Evolutionary conservation across 2,113 vertebrate species (phyloP).

Genomic region (Toxostoma redivivum): DNA sequence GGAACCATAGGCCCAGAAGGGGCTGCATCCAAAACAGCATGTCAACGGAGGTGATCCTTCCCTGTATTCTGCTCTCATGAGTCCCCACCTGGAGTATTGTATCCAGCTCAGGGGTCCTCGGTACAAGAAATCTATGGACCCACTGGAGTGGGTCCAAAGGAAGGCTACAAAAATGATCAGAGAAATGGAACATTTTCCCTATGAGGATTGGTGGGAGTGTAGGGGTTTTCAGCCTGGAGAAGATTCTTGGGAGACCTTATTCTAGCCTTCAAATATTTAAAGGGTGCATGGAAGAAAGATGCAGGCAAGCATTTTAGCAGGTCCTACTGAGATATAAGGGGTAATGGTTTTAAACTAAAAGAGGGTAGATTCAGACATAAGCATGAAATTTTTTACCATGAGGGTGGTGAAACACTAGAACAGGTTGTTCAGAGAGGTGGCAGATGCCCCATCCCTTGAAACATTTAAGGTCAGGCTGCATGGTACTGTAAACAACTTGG

Average conservation of each 20-base stretch:
- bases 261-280: neutral
- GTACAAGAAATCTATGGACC: neutral
- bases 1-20: neutral
- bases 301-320: neutral
- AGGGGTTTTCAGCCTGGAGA: neutral
- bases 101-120: neutral
- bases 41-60: neutral
- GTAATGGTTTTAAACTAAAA: neutral
- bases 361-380: neutral
- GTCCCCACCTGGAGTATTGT: neutral
- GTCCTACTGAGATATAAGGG: fast-evolving
- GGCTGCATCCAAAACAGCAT: neutral
- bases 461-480: neutral
- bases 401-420: neutral
- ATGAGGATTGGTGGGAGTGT: neutral
- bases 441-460: neutral
- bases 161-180: neutral
- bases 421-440: neutral
- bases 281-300: neutral
- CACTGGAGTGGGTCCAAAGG: neutral
- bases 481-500: neutral
- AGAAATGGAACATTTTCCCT: neutral
- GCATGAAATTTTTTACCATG: neutral
- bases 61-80: neutral
- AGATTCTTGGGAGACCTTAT: neutral